Percentiles rank a stretch among this genome's conserved stretches.
phyloP scores from a whole-genome alignment of 2,797 vertebrate genomes.

The Aratinga solstitialis region DNA sequence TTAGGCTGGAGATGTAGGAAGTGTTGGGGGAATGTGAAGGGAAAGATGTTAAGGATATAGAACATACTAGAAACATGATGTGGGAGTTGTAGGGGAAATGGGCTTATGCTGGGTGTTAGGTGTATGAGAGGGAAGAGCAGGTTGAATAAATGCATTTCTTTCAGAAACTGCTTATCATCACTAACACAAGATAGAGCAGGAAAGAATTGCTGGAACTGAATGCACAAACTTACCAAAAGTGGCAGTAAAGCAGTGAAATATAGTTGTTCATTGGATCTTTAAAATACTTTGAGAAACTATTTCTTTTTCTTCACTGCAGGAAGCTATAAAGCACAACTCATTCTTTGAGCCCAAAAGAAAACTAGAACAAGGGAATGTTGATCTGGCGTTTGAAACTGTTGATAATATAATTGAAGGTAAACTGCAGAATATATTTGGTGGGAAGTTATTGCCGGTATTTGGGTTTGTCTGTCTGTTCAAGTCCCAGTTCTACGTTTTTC shows the following conservation, averaged over 20 bases:
- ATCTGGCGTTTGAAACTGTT: constrained; percentile 71
- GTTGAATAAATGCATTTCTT: background rate
- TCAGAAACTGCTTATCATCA: background rate
- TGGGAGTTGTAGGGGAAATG: background rate
- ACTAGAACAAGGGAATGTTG: constrained; percentile 75
- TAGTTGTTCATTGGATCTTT: background rate
- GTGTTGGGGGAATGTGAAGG: background rate
- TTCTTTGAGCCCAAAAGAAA: constrained; percentile 75
- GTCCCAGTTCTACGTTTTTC: background rate
- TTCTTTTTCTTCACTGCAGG: constrained; percentile 56
- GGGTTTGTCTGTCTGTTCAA: background rate
- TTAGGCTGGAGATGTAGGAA: background rate
- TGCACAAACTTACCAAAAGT: background rate
- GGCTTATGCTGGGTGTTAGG: background rate
- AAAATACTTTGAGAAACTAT: background rate
- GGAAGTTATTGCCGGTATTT: background rate
- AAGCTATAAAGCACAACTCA: constrained; percentile 73
- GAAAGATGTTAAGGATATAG: background rate
- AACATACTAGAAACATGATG: background rate
- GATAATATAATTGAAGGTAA: constrained; percentile 78
- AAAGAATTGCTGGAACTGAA: background rate
- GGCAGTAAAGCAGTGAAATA: background rate
- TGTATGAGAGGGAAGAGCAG: background rate
- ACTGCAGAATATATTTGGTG: background rate
- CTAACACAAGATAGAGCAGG: background rate